Evolutionary conservation across 2,888 invertebrate species (phyloP).

Genomic region (Alitta virens): DNA sequence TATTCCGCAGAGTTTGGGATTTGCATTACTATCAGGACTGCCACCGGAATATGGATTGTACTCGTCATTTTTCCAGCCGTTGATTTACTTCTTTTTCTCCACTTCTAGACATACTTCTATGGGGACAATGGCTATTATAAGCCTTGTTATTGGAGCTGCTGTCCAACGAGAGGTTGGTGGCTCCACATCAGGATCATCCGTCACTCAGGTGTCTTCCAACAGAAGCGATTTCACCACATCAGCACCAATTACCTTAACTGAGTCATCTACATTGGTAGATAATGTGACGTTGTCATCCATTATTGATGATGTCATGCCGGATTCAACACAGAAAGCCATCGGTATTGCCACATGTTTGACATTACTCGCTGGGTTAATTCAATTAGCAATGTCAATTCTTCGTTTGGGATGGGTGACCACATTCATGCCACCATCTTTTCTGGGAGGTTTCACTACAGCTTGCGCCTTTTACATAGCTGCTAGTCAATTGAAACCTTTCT

Average conservation of each 20-base stretch:
- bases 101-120: conserved; percentile 86
- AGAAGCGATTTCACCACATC: background rate
- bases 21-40: conserved; percentile 57
- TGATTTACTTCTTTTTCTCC: conserved; percentile 79
- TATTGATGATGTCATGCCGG: background rate
- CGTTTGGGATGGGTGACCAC: conserved; percentile 74
- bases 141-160: conserved; percentile 48
- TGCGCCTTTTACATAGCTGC: conserved; percentile 31
- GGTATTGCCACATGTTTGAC: conserved; percentile 27
- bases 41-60: conserved; percentile 64
- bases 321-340: background rate
- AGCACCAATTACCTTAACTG: too few species aligned
- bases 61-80: conserved; percentile 86
- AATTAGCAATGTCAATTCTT: conserved; percentile 77
- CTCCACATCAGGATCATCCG: background rate
- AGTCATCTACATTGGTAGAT: too few species aligned
- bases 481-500: conserved; percentile 32
- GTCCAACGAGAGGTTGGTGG: conserved; percentile 21
- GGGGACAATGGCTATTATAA: conserved; percentile 56
- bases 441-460: conserved; percentile 34
- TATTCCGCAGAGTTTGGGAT: conserved; percentile 59
- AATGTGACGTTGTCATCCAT: too few species aligned
- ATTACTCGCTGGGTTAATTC: conserved; percentile 39
- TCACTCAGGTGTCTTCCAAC: background rate
- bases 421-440: conserved; percentile 70